Evolutionary conservation across 2,888 invertebrate species (phyloP), one percentile per base, ranked within the genome.

Genomic region (Nebria salina): DNA sequence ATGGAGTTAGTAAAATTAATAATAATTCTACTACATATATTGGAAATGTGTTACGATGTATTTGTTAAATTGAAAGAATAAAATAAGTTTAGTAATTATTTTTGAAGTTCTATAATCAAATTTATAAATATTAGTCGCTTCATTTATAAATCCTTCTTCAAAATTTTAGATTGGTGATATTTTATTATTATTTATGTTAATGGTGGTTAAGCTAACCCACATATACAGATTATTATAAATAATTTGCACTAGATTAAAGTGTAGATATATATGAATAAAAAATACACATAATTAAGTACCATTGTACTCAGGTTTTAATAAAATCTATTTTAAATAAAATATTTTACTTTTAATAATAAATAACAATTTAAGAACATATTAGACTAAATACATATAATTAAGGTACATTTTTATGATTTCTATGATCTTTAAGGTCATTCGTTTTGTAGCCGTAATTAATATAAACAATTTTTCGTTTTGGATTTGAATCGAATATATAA

Each of bases 401-500:
- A 54, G 8, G 1, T 54, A 5, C 4, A 54, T 54, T 54, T 54
- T 54, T 3, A 54, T 54, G 4, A 54, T 11, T 13, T 13, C 7
- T 54, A 54, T 54, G 54, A 2, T 43, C 43, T 43, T 43, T 43
- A 43, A 43, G 6, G 43, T 43, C 43, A 72, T 42, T 74, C n/a
- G 26, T 68, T 8, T 89, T 88, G 82, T 92, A 92, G 0, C 92
- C 93, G 72, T 90, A 89, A 84, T 93, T 92, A 0, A 91, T 86
- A 83, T 93, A 92, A 25, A 92, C 87, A 0, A 92, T 88, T 86
- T 91, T 92, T 77, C 92, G 91, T 7, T 68, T 72, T 82, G 90
- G 90, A 73, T 87, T 88, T 15, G 85, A 85, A 82, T 92, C 92
- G 84, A 93, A 92, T 0, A 92, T 91, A 84, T 92, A 92, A 84